Percentiles rank a stretch among this genome's conserved stretches.
Evolutionary conservation across 2,113 vertebrate genomes (phyloP).

Genomic region (Forbesichthys agassizii): DNA sequence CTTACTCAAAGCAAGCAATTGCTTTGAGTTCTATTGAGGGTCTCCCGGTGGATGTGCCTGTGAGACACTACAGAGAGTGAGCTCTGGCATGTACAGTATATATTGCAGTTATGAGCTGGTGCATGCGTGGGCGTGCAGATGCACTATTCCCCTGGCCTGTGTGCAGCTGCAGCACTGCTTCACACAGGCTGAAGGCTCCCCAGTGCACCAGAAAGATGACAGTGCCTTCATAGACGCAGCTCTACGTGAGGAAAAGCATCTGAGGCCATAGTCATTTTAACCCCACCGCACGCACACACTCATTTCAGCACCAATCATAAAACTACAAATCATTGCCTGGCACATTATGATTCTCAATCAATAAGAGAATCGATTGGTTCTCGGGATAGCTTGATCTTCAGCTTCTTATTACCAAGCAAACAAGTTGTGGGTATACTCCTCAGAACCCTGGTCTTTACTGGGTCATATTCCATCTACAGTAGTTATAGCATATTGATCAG

Average conservation of each 20-base stretch:
- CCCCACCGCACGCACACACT: slow-evolving; percentile 2
- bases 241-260: neutral
- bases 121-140: neutral
- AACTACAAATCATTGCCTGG: neutral
- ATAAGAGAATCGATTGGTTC: slow-evolving; percentile 22
- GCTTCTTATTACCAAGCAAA: slow-evolving; percentile 32
- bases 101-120: neutral
- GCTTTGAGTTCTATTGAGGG: too few relatives aligned
- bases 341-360: slow-evolving; percentile 24
- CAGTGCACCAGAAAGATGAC: slow-evolving; percentile 7
- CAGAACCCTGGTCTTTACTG: slow-evolving; percentile 33
- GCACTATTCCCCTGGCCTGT: neutral
- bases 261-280: slow-evolving; percentile 3
- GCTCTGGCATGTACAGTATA: too few relatives aligned
- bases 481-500: slow-evolving; percentile 43
- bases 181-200: slow-evolving; percentile 2
- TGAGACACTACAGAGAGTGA: too few relatives aligned
- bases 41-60: too few relatives aligned
- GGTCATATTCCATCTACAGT: slow-evolving; percentile 18
- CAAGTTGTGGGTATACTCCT: neutral
- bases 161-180: neutral
- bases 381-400: slow-evolving; percentile 24
- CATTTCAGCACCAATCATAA: neutral
- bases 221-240: slow-evolving; percentile 7
- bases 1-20: too few relatives aligned